Percentiles rank a stretch among this genome's conserved stretches.
phyloP scores from a whole-genome alignment of 1,140 invertebrate genomes.

The Magallana ariakensis region DNA sequence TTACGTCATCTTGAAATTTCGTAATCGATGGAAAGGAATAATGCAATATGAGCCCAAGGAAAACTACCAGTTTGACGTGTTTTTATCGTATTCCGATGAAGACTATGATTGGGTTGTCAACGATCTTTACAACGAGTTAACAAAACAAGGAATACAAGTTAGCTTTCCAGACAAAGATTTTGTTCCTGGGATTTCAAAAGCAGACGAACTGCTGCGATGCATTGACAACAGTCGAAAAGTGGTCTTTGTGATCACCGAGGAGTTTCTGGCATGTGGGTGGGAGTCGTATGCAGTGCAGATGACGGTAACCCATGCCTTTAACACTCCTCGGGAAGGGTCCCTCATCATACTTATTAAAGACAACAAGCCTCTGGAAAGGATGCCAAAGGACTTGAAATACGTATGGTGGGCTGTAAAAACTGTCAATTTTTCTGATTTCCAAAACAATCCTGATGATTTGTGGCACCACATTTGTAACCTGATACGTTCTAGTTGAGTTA shows the following conservation, averaged over 20 bases:
- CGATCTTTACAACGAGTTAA: background rate
- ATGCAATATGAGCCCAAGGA: background rate
- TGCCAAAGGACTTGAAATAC: background rate
- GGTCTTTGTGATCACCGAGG: slow-evolving; percentile 43
- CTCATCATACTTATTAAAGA: background rate
- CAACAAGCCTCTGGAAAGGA: background rate
- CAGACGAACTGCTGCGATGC: slow-evolving; percentile 44
- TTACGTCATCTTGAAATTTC: slow-evolving; percentile 19
- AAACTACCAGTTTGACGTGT: background rate
- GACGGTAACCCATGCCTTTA: slow-evolving; percentile 46
- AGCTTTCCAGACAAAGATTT: slow-evolving; percentile 47
- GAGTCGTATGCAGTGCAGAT: slow-evolving; percentile 43
- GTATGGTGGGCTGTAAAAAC: background rate
- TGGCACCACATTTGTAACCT: background rate
- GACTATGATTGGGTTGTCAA: slow-evolving; percentile 4
- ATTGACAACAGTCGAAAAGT: slow-evolving; percentile 52
- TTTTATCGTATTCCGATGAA: background rate
- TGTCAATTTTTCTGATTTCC: background rate
- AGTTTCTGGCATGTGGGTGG: slow-evolving; percentile 48
- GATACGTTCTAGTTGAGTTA: background rate
- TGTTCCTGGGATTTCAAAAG: slow-evolving; percentile 40
- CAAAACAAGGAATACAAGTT: background rate
- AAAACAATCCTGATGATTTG: background rate
- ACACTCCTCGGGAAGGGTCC: background rate
- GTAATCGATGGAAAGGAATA: background rate